A percentile compares a stretch with the other conserved stretches of the same genome.
These are phyloP conservation scores for Sapajus apella DNA, from an alignment of 2,113 vertebrate species.

Conservation along the genomic window DNA sequence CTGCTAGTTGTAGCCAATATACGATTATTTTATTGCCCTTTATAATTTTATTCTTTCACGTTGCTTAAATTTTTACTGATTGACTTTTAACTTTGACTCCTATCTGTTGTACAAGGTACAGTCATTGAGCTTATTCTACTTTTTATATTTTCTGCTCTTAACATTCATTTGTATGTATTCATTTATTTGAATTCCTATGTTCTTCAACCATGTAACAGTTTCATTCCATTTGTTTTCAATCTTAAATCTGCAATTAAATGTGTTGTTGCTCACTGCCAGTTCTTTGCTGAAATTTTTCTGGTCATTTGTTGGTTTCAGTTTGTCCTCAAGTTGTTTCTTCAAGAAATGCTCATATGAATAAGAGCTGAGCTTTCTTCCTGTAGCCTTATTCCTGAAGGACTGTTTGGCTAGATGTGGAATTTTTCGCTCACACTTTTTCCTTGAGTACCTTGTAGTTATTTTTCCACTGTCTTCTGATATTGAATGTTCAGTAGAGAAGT, in stretches of 20 bases:
- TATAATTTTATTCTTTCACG: conserved; percentile 5
- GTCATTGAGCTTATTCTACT: neutral
- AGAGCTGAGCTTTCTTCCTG: neutral
- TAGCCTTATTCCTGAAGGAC: neutral
- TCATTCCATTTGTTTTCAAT: conserved; percentile 9
- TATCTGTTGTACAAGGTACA: neutral
- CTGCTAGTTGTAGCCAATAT: neutral
- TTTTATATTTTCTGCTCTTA: conserved; percentile 1
- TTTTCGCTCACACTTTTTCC: neutral
- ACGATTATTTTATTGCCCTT: conserved; percentile 17
- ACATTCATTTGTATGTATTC: neutral
- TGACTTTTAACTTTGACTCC: neutral
- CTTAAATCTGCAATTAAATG: neutral
- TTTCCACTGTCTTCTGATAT: conserved; percentile 16
- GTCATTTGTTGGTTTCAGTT: neutral
- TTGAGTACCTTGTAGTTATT: conserved; percentile 9
- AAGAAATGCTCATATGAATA: conserved; percentile 16
- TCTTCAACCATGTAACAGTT: neutral
- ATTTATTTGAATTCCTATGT: neutral
- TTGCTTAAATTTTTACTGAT: conserved; percentile 32
- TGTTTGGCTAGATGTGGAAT: conserved; percentile 21
- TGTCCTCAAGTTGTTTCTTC: conserved; percentile 29
- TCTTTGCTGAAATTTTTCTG: conserved; percentile 4
- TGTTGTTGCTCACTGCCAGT: neutral
- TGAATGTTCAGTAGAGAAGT: conserved; percentile 17